Evolutionary conservation across 2,113 vertebrate genomes (phyloP), one percentile per base, ranked within the genome.

Genomic region (Orycteropus afer): DNA sequence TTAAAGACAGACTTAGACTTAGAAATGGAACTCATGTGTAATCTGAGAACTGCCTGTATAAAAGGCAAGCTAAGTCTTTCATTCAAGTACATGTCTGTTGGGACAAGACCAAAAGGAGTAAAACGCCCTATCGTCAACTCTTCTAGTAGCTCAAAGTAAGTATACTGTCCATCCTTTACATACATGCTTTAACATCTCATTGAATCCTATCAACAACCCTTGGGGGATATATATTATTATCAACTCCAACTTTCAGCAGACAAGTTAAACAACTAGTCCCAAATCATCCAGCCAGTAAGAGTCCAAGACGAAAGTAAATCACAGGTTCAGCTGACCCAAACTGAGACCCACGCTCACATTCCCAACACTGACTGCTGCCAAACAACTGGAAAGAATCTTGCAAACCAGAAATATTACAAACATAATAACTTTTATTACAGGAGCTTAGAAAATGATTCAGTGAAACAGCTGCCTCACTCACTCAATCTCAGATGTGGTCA

Each of bases 391-490:
- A 94, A 93, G 71, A 49, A 27, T 86, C 83, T 74, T 55, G 14
- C 37, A 37, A 96, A 77, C 37, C 22, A 45, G 94, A 93, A 94
- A 76, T n/a, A 69, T 3, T 76, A 85, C 1, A 63, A 55, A 76
- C 11, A 61, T 25, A 63, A 32, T 69, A 83, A 86, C 45, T 53
- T 86, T 82, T 86, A 95, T 73, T 73, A 85, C 0, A 86, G 32
- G 25, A 59, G 32, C 59, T 91, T 67, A 95, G 73, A 92, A 95
- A 90, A 90, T 42, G 34, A 87, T 37, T 42, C 15, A 77, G 59
- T 79, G 88, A 93, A 95, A 81, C 63, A 91, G 65, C 71, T 73
- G 14, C 55, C 80, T 82, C 78, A 74, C 11, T 93, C 27, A 86
- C 71, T 87, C n/a, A 87, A 77, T 76, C 27, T 47, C 59, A 74